phyloP scores from a whole-genome alignment of 1,140 invertebrate species.

The Euborellia annulipes region DNA sequence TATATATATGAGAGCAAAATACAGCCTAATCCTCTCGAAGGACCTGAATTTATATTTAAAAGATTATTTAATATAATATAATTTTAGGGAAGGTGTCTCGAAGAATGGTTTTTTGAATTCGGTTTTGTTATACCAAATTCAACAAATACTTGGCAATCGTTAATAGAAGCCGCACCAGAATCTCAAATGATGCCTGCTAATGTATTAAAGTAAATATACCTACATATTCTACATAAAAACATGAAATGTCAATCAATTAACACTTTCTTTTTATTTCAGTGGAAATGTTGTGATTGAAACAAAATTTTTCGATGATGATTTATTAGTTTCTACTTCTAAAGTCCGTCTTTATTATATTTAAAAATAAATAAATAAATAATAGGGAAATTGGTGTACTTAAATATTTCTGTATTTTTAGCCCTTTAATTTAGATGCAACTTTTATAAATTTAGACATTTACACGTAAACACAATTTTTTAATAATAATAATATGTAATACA shows the following conservation, averaged over 20 bases:
- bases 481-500: no score
- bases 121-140: conserved; percentile 97
- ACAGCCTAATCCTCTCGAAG: conserved; percentile 1
- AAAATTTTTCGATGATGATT: conserved; percentile 92
- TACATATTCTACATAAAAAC: not conserved
- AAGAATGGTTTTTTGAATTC: conserved; percentile 99
- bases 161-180: conserved; percentile 96
- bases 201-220: conserved; percentile 64
- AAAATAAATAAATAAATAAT: conserved; percentile 16
- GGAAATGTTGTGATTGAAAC: conserved; percentile 99
- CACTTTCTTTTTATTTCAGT: conserved; percentile 43
- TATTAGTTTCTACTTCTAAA: conserved; percentile 86
- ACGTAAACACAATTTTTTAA: no score
- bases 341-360: conserved; percentile 93
- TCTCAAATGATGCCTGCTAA: conserved; percentile 99
- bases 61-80: no score
- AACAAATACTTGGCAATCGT: conserved; percentile 97
- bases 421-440: no score
- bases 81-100: conserved; percentile 56
- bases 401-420: no score
- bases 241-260: not conserved
- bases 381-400: no score
- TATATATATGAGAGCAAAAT: no score
- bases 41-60: not conserved
- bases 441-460: no score